Evolutionary conservation across 1,140 invertebrate species (phyloP).

Genomic region (Achatina immaculata): DNA sequence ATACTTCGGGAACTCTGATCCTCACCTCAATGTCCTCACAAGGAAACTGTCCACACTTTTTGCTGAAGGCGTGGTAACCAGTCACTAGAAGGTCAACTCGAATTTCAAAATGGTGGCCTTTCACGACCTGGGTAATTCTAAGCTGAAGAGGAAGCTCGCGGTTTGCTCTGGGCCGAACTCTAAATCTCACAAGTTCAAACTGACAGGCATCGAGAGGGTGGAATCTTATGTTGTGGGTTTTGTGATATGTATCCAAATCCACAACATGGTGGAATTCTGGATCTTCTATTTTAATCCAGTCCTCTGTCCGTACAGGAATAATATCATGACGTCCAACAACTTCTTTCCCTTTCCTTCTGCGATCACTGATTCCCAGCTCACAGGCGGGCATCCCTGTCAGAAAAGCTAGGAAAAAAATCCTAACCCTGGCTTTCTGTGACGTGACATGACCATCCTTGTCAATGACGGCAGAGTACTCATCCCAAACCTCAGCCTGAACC

Average conservation of each 20-base stretch:
- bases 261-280: constrained; percentile 96
- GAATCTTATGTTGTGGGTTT: constrained; percentile 92
- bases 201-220: constrained; percentile 99
- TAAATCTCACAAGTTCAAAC: constrained; percentile 88
- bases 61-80: constrained; percentile 93
- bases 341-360: constrained; percentile 96
- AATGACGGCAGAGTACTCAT: constrained; percentile 96
- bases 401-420: constrained; percentile 96
- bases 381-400: constrained; percentile 83
- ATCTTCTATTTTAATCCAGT: constrained; percentile 97
- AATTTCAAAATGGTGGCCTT: constrained; percentile 83
- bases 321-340: constrained; percentile 99
- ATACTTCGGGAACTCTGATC: constrained; percentile 98
- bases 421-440: constrained; percentile 93
- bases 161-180: constrained; percentile 95
- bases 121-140: constrained; percentile 74
- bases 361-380: constrained; percentile 97
- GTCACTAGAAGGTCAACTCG: constrained; percentile 94
- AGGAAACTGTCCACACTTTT: constrained; percentile 89
- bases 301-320: constrained; percentile 98
- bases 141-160: constrained; percentile 96
- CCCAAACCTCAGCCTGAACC: constrained; percentile 94
- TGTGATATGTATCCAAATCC: constrained; percentile 91
- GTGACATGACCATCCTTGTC: constrained; percentile 81
- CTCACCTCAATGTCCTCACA: constrained; percentile 90